These are phyloP conservation scores for Lepus oiostolus DNA, from an alignment of 2,797 vertebrate genomes.

Conservation along the genomic window DNA sequence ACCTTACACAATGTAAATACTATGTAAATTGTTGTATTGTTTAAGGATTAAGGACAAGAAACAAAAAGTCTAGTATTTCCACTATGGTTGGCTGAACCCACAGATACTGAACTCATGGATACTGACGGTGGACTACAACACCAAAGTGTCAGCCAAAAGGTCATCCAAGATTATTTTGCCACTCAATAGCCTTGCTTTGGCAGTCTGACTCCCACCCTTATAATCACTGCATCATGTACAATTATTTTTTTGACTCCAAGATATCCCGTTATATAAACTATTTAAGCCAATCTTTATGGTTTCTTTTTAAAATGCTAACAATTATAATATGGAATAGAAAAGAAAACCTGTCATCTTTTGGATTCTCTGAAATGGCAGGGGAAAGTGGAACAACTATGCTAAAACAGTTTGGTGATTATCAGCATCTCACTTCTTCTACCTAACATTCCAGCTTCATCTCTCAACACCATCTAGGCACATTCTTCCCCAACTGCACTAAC, in stretches of 20 bases:
- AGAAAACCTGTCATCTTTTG: slow-evolving; percentile 61
- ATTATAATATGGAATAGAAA: slow-evolving; percentile 2
- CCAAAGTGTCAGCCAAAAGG: slow-evolving; percentile 12
- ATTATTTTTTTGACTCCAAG: slow-evolving; percentile 42
- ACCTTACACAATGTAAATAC: background rate
- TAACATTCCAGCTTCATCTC: slow-evolving; percentile 31
- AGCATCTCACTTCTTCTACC: slow-evolving; percentile 55
- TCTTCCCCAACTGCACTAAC: background rate
- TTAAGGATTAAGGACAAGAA: background rate
- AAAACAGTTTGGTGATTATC: slow-evolving; percentile 53
- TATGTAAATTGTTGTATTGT: background rate
- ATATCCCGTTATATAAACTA: slow-evolving; percentile 49
- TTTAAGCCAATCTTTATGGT: slow-evolving; percentile 43
- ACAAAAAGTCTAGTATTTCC: slow-evolving; percentile 1
- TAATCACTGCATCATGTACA: slow-evolving; percentile 24
- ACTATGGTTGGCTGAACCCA: background rate
- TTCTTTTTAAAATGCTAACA: slow-evolving; percentile 56
- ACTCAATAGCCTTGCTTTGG: slow-evolving; percentile 52
- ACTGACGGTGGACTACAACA: background rate
- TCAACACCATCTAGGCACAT: slow-evolving; percentile 21
- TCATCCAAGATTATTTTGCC: slow-evolving; percentile 49
- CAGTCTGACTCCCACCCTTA: slow-evolving; percentile 40
- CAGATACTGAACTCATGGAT: background rate
- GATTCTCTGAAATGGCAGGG: slow-evolving; percentile 49
- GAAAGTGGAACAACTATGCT: slow-evolving; percentile 26